Evolutionary conservation across 2,888 invertebrate genomes (phyloP), one percentile per base, ranked within the genome.

Genomic region (Napeogenes sylphis): DNA sequence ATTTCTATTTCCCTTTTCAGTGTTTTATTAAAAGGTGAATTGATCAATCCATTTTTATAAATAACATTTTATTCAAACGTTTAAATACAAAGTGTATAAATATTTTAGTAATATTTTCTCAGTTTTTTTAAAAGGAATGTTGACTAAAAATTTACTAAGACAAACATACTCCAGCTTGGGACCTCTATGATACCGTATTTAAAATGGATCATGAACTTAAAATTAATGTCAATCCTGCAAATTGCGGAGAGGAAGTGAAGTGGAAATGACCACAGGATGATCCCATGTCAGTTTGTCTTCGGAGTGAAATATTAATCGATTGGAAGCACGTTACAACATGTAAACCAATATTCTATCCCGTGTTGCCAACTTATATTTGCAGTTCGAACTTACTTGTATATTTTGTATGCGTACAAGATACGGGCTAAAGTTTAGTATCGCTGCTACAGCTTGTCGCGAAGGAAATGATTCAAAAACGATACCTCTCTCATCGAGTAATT

Each of bases 201-300:
- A 10, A 42, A 42, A 10, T 42, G 42, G 42, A 42, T 42, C 8
- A 30, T 30, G 30, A 77, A 45, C 35, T 35, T 8, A 56, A 59
- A 56, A 60, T 47, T 58, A 51, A 60, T 63, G 51, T 64, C 58
- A 68, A 67, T 59, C 73, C 76, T 70, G 78, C 82, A 72, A 85
- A 82, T 83, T 78, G 79, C 78, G 63, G 63, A 64, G 65, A 77
- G 66, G 71, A 71, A 81, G 66, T 77, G 80, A 81, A 72, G 82
- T 75, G 81, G 75, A 83, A 81, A 78, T 69, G 69, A 84, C 83
- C 83, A 76, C 73, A 70, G 59, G 67, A 70, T 65, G 68, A 76
- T 69, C 83, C 82, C 78, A 75, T 77, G 82, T 84, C 85, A 83
- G 79, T 77, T 78, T 81, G 81, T 82, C 81, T 77, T 75, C 74